phyloP scores from a whole-genome alignment of 2,113 vertebrate species.

The Martes martes region DNA sequence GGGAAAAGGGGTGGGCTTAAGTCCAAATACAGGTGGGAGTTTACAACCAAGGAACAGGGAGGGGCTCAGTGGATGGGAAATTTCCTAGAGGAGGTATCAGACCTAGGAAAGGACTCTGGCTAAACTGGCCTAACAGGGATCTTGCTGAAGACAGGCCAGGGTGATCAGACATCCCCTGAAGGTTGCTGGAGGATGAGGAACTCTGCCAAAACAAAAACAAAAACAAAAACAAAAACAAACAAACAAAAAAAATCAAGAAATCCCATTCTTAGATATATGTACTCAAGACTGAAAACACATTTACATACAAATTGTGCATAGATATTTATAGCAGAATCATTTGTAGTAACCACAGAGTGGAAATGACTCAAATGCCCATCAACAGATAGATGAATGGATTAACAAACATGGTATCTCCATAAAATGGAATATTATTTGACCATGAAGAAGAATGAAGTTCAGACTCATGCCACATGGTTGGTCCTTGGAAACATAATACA shows the following conservation, averaged over 20 bases:
- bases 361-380: background rate
- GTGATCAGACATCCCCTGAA: background rate
- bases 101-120: background rate
- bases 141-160: background rate
- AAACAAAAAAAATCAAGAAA: background rate
- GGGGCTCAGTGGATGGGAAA: background rate
- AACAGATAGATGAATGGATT: background rate
- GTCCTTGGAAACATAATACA: background rate
- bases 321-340: no score
- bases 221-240: no score
- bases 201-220: no score
- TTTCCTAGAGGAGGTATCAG: background rate
- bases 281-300: background rate
- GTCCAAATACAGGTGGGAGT: background rate
- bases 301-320: background rate
- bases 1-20: background rate
- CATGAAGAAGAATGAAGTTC: background rate
- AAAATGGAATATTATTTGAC: background rate
- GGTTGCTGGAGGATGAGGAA: background rate
- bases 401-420: background rate
- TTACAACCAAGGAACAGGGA: background rate
- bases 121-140: background rate
- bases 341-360: background rate
- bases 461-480: accelerated
- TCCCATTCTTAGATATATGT: background rate